A percentile compares a stretch with the other conserved stretches of the same genome.
These are phyloP conservation scores for Bembecia ichneumoniformis DNA, from an alignment of 2,888 invertebrate species.

Conservation along the genomic window DNA sequence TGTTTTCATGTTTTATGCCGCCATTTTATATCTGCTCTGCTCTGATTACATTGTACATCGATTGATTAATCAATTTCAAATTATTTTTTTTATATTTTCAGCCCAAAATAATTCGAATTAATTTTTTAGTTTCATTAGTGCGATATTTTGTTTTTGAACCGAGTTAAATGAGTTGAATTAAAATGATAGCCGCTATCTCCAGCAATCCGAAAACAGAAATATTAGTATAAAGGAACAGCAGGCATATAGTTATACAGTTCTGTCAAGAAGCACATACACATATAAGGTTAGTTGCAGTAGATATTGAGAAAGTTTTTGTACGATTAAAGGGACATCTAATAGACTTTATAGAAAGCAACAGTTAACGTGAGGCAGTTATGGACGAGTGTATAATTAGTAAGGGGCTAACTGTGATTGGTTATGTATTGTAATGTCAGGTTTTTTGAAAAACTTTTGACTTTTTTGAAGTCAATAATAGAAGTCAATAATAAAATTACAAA, in stretches of 20 bases:
- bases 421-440: not conserved
- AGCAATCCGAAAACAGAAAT: slow-evolving; percentile 41
- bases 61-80: too few species aligned
- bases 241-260: slow-evolving; percentile 20
- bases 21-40: not conserved
- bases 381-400: slow-evolving; percentile 18
- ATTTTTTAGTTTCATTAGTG: too few species aligned
- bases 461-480: not conserved
- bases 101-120: too few species aligned
- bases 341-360: slow-evolving; percentile 30
- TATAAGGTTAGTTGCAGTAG: slow-evolving; percentile 24
- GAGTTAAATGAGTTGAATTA: not conserved
- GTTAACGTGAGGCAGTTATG: slow-evolving; percentile 19
- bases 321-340: slow-evolving; percentile 19
- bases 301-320: slow-evolving; percentile 10
- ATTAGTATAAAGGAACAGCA: slow-evolving; percentile 49
- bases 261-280: slow-evolving; percentile 18
- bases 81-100: too few species aligned
- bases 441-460: too few species aligned
- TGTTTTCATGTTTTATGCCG: not conserved
- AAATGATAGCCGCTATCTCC: slow-evolving; percentile 33
- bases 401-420: not conserved
- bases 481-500: not conserved
- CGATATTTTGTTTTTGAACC: too few species aligned
- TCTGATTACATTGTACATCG: too few species aligned